phyloP scores from a whole-genome alignment of 2,113 vertebrate species.

The Manacus vitellinus region DNA sequence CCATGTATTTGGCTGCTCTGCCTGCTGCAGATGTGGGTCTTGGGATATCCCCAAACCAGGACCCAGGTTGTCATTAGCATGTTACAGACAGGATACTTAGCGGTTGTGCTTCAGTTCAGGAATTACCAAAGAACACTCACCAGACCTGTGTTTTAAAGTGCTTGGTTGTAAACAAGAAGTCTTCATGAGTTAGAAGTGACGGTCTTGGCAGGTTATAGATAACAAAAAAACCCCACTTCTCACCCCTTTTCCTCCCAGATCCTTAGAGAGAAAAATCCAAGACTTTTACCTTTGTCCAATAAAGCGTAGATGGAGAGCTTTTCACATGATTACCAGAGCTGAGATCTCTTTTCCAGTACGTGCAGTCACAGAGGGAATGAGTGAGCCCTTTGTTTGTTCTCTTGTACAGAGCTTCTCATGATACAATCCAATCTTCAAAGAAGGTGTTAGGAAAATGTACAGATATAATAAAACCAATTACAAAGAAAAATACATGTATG shows the following conservation, averaged over 20 bases:
- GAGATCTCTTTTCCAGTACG: not conserved
- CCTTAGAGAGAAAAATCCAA: not conserved
- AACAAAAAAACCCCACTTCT: not conserved
- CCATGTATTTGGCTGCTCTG: not conserved
- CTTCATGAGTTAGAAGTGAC: not conserved
- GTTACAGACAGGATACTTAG: not conserved
- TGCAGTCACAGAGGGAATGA: not conserved
- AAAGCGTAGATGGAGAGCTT: not conserved
- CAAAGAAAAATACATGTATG: not conserved
- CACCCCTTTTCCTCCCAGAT: not conserved
- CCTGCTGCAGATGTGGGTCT: not conserved
- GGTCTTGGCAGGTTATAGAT: not conserved
- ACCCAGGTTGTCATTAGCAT: not conserved
- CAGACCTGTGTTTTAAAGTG: not conserved
- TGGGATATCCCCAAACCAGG: not conserved
- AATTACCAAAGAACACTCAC: accelerated
- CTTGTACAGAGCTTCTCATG: not conserved
- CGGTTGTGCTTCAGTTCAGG: not conserved
- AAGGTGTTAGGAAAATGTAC: not conserved
- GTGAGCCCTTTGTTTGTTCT: not conserved
- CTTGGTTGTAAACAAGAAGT: not conserved
- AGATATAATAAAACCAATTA: not conserved
- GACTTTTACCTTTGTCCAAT: not conserved
- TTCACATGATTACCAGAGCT: not conserved
- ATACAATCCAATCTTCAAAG: not conserved